Conservation (phyloP, 92 coral and sea anemone genomes). For the Umimayanthus chanpuru region DNA sequence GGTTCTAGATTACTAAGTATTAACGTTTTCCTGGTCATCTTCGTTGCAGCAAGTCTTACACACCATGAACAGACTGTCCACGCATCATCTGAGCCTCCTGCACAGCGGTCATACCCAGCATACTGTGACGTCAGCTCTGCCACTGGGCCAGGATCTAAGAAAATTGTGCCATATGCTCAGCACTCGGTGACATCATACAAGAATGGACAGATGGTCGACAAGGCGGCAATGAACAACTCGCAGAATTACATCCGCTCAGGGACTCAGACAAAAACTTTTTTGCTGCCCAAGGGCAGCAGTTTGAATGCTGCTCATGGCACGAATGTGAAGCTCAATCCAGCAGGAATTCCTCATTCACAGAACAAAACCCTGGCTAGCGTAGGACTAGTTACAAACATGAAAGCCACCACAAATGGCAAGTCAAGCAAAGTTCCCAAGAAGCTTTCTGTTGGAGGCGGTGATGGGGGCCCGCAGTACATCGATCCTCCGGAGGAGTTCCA, state of each 20-base stretch:
- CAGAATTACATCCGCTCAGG: constrained; percentile 61
- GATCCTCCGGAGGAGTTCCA: constrained; percentile 99
- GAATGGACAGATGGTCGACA: constrained; percentile 78
- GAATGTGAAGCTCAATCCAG: constrained; percentile 38
- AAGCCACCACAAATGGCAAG: constrained; percentile 42
- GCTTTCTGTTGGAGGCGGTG: constrained; percentile 32
- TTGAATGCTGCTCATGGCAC: constrained; percentile 41
- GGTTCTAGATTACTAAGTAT: background rate
- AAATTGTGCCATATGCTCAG: constrained; percentile 97
- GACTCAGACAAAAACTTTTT: constrained; percentile 64
- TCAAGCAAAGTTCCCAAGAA: constrained; percentile 44
- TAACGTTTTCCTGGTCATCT: background rate
- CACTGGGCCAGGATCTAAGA: constrained; percentile 93
- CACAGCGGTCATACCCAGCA: constrained; percentile 96
- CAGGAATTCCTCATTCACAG: constrained; percentile 32
- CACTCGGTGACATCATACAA: constrained; percentile 98
- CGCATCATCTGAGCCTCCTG: constrained; percentile 89
- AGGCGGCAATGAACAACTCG: constrained; percentile 53
- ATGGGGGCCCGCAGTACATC: constrained; percentile 87
- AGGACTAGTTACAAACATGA: constrained; percentile 25
- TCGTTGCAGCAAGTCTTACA: constrained; percentile 83
- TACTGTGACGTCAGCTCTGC: constrained; percentile 99
- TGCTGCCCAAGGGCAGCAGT: constrained; percentile 66
- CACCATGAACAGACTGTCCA: constrained; percentile 97
- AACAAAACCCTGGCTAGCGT: constrained; percentile 37